These are phyloP conservation scores for Crossaster papposus DNA, from an alignment of 53 echinoderm and acorn worm genomes.

Conservation along the genomic window DNA sequence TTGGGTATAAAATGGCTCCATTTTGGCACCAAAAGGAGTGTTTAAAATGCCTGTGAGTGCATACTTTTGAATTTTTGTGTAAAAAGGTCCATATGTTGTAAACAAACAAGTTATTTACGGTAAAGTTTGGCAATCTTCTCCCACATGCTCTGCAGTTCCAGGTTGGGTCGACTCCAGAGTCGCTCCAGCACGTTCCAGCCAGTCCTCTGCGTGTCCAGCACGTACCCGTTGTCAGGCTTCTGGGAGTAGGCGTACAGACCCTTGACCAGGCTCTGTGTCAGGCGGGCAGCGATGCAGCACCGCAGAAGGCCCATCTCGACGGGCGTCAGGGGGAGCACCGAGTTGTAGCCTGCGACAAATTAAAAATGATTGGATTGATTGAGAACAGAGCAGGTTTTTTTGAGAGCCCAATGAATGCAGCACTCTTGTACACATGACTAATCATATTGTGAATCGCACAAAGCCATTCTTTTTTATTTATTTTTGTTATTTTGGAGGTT, in stretches of 20 bases:
- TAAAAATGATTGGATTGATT: too few relatives aligned
- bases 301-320: constrained; percentile 36
- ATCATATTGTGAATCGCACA: too few relatives aligned
- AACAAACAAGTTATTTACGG: constrained; percentile 19
- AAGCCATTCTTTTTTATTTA: too few relatives aligned
- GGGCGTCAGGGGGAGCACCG: constrained; percentile 28
- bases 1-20: too few relatives aligned
- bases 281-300: constrained; percentile 14
- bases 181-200: constrained; percentile 55
- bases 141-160: constrained; percentile 38
- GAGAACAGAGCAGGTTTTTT: too few relatives aligned
- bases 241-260: constrained; percentile 46
- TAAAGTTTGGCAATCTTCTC: constrained; percentile 27
- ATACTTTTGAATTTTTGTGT: too few relatives aligned
- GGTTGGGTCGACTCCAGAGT: constrained; percentile 54
- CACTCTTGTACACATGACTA: too few relatives aligned
- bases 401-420: too few relatives aligned
- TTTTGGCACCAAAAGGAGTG: too few relatives aligned
- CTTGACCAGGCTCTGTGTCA: constrained; percentile 53
- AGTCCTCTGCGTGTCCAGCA: constrained; percentile 58
- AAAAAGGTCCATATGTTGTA: too few relatives aligned
- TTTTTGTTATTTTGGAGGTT: too few relatives aligned
- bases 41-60: too few relatives aligned
- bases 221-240: constrained; percentile 62
- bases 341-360: constrained; percentile 40